phyloP scores from a whole-genome alignment of 2,888 invertebrate genomes.

The Dryocosmus kuriphilus region DNA sequence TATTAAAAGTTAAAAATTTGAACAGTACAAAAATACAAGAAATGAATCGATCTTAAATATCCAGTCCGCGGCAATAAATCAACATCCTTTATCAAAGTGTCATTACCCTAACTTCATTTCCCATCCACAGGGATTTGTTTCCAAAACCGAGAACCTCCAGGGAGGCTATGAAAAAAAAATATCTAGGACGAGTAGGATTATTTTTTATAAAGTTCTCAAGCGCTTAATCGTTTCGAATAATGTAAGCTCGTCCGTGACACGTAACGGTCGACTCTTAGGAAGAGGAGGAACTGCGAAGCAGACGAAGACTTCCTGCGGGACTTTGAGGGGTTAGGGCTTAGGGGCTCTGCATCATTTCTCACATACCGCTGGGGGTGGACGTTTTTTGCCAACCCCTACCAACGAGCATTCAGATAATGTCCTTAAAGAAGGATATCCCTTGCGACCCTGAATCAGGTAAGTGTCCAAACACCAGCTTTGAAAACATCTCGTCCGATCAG shows the following conservation, averaged over 20 bases:
- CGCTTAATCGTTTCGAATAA: constrained; percentile 70
- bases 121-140: constrained; percentile 15
- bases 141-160: constrained; percentile 1
- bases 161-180: neutral
- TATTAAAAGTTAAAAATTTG: neutral
- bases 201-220: constrained; percentile 68
- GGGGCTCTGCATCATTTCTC: constrained; percentile 77
- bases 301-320: constrained; percentile 70
- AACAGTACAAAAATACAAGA: neutral
- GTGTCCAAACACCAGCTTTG: constrained; percentile 42
- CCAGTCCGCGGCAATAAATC: neutral
- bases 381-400: constrained; percentile 72
- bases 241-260: constrained; percentile 66
- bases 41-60: neutral
- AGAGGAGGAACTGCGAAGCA: constrained; percentile 38
- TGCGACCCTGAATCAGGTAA: constrained; percentile 66
- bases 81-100: constrained; percentile 7
- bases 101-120: constrained; percentile 22
- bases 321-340: constrained; percentile 68
- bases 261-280: constrained; percentile 55
- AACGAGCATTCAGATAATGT: constrained; percentile 74
- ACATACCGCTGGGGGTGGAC: constrained; percentile 75
- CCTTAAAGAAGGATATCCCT: constrained; percentile 76
- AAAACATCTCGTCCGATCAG: constrained; percentile 13
- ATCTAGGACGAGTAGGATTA: constrained; percentile 49